Base-by-base conservation (phyloP, 1,140 invertebrate genomes). In the Sitophilus oryzae region DNA sequence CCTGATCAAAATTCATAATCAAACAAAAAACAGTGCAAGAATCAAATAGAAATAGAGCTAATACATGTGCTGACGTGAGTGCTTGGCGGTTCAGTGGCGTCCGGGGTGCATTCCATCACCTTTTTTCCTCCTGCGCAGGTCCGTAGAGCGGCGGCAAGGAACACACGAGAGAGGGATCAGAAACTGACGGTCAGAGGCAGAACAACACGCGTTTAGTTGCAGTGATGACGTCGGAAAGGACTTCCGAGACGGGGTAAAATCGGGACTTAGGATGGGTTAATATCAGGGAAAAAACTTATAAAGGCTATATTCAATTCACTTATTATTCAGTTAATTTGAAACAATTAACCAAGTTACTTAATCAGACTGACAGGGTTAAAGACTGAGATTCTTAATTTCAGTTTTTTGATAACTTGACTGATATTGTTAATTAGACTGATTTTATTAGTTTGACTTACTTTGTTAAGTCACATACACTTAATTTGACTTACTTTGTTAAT, bases 61-160 rank as follows among this genome's bases (percentile, higher is more conserved):
- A 70, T 71, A 68, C 69, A 69, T 65, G 69, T 70, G 67, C 61
- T 45, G 64, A 67, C 68, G 68, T 67, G 65, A 63, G 63, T 70
- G 67, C 61, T 34, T 62, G 67, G 68, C 65, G 65, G 25, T 23
- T 56, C 63, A 65, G 61, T 57, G 55, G 55, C 60, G 63, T 62
- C 61, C 59, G 63, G 64, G 52, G 48, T 57, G 61, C 59, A 77
- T 74, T 73, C 76, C 77, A 79, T 82, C 81, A 82, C 80, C 80
- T 83, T 82, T 82, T 81, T 79, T 81, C 79, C 80, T 83, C 78
- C 79, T 80, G 77, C 71, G 74, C 69, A 75, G 75, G 77, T 80
- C 77, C 76, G 77, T 68, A 45, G 51, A 74, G 75, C 75, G 79
- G 78, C 67, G 78, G 78, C 67, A 69, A 66, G 66, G 64, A 71